Conservation (phyloP, 2,113 vertebrate species). For the Stegastes partitus region DNA sequence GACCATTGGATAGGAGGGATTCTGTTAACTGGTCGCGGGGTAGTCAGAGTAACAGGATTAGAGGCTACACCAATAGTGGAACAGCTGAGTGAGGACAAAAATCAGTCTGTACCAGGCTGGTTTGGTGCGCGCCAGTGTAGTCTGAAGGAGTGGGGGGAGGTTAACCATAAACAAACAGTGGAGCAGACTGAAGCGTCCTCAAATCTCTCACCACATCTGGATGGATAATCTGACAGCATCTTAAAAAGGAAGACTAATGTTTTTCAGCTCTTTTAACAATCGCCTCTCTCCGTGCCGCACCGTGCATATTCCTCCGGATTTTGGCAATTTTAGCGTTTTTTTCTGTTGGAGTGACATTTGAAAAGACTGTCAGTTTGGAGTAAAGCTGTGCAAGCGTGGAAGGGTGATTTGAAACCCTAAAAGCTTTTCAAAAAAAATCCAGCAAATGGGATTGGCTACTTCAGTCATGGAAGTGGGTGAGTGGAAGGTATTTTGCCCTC, state of each 20-base stretch:
- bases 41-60: conserved; percentile 81
- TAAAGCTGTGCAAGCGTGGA: conserved; percentile 24
- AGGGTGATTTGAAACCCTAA: conserved; percentile 41
- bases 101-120: conserved; percentile 67
- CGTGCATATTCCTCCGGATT: background rate
- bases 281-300: conserved; percentile 1
- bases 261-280: background rate
- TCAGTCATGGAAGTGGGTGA: conserved; percentile 70
- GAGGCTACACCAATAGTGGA: conserved; percentile 65
- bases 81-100: conserved; percentile 65
- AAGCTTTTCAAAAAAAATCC: conserved; percentile 27
- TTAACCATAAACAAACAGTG: conserved; percentile 55
- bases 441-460: conserved; percentile 65
- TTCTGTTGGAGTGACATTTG: conserved; percentile 12
- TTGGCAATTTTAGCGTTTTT: conserved; percentile 4
- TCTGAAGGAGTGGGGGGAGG: conserved; percentile 63
- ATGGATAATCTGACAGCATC: conserved; percentile 40
- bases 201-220: conserved; percentile 77
- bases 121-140: conserved; percentile 51
- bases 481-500: conserved; percentile 39
- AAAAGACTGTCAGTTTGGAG: conserved; percentile 15
- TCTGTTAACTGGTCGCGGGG: conserved; percentile 60
- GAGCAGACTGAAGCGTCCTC: conserved; percentile 58
- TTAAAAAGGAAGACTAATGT: conserved; percentile 32
- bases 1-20: conserved; percentile 35